phyloP scores from a whole-genome alignment of 2,888 invertebrate species.

The Miltochrista miniata region DNA sequence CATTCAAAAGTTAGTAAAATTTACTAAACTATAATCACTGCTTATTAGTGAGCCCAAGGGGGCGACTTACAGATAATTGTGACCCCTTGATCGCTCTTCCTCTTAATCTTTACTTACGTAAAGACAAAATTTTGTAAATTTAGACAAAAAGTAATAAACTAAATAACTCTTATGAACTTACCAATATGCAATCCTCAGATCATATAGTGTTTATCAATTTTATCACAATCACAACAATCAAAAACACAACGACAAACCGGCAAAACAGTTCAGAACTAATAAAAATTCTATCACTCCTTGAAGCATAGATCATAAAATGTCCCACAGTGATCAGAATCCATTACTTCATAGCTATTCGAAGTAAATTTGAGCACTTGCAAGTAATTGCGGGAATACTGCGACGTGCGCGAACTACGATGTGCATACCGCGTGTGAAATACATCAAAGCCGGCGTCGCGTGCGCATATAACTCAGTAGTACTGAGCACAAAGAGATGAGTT shows the following conservation, averaged over 20 bases:
- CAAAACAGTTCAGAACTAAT: neutral
- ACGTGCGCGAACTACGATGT: conserved; percentile 48
- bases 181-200: conserved; percentile 6
- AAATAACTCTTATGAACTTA: conserved; percentile 1
- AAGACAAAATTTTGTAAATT: too few relatives aligned
- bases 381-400: conserved; percentile 37
- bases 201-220: neutral
- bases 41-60: too few relatives aligned
- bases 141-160: neutral
- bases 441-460: conserved; percentile 31
- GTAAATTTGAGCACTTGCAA: conserved; percentile 22
- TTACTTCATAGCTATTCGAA: conserved; percentile 5
- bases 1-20: too few relatives aligned
- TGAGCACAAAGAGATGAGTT: conserved; percentile 32
- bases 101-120: too few relatives aligned
- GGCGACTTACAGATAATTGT: too few relatives aligned
- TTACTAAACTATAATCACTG: too few relatives aligned
- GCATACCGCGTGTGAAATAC: conserved; percentile 46
- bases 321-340: conserved; percentile 3
- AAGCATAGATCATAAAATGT: neutral
- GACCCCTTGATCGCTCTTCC: too few relatives aligned
- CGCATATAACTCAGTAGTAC: conserved; percentile 30
- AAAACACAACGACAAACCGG: neutral
- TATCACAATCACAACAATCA: conserved; percentile 5
- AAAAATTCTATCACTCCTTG: neutral